Percentiles rank a stretch among this genome's conserved stretches.
Evolutionary conservation across 2,797 vertebrate species (phyloP).

Genomic region (Loriculus beryllinus): DNA sequence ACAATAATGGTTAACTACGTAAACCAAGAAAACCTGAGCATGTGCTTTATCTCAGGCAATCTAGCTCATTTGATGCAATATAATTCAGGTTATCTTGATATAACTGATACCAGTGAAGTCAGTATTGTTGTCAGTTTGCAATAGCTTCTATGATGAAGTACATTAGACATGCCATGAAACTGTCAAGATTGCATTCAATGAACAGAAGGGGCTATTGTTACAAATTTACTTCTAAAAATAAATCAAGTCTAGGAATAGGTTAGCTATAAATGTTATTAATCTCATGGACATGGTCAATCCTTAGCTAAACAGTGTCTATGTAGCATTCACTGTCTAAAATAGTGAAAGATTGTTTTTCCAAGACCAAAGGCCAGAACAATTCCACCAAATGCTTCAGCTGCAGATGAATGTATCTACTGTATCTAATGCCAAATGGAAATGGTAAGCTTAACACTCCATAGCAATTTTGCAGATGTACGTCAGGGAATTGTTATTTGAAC

Average conservation of each 20-base stretch:
- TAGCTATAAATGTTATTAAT: conserved; percentile 15
- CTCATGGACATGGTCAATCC: not conserved
- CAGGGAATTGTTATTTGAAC: conserved; percentile 3
- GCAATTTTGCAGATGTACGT: not conserved
- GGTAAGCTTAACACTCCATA: not conserved
- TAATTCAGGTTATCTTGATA: not conserved
- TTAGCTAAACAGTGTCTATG: conserved; percentile 8
- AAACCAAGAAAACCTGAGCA: not conserved
- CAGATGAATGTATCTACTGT: not conserved
- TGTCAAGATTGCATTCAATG: not conserved
- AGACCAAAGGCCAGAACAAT: not conserved
- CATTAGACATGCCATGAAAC: not conserved
- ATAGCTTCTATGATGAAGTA: not conserved
- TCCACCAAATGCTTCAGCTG: not conserved
- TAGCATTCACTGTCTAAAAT: not conserved
- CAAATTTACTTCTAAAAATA: not conserved
- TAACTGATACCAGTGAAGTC: not conserved
- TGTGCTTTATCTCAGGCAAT: not conserved
- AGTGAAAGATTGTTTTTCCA: conserved; percentile 3
- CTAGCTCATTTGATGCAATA: conserved; percentile 5
- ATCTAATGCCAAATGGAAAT: not conserved
- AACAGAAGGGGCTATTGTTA: not conserved
- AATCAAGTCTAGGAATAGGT: not conserved
- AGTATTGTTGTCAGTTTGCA: not conserved
- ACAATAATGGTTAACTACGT: not conserved